Base-by-base conservation (phyloP, 2,113 vertebrate genomes). In the Puffinus mauretanicus region DNA sequence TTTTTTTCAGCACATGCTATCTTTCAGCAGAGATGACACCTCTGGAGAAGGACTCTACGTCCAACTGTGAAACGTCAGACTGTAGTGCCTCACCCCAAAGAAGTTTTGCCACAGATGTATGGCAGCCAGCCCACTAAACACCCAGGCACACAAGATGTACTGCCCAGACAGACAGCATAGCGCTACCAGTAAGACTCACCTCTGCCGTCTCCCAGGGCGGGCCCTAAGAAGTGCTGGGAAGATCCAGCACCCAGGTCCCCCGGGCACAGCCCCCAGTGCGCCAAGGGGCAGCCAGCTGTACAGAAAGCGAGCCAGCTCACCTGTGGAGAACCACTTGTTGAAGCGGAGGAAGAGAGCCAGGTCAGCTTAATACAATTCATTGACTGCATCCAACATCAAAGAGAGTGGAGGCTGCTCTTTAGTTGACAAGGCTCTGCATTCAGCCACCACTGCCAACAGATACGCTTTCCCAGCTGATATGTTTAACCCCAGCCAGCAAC, bases 261-360 rank as follows among this genome's bases (percentile, higher is more conserved):
- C 2, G 0, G 27, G 16, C 14, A 44, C 25, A 51, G 34, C 5
- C 13, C 22, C 13, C 29, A 15, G 16, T 1, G 4, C 40, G 36
- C 47, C 49, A 38, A 27, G 42, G 15, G 27, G 32, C 82, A 76
- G 49, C 19, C 57, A 47, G 46, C 66, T 42, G 22, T 22, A 57
- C 46, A 21, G 38, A 40, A 16, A 14, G 22, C n/a, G 29, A 16
- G 21, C 26, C 21, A 38, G 42, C 62, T 62, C 42, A 49, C 32
- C 54, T 55, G 13, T 8, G 20, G n/a, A 27, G 49, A 69, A 16
- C 16, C 16, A 8, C 51, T 24, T 32, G 20, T 9, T 60, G 44
- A 51, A 82, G 25, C 15, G 8, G 29, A 69, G 3, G 14, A 61
- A 30, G 34, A 70, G 12, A 60, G 14, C 5, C 38, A 88, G 34